Percentiles rank a stretch among this genome's conserved stretches.
Evolutionary conservation across 2,113 vertebrate genomes (phyloP).

Genomic region (Tympanuchus pallidicinctus): DNA sequence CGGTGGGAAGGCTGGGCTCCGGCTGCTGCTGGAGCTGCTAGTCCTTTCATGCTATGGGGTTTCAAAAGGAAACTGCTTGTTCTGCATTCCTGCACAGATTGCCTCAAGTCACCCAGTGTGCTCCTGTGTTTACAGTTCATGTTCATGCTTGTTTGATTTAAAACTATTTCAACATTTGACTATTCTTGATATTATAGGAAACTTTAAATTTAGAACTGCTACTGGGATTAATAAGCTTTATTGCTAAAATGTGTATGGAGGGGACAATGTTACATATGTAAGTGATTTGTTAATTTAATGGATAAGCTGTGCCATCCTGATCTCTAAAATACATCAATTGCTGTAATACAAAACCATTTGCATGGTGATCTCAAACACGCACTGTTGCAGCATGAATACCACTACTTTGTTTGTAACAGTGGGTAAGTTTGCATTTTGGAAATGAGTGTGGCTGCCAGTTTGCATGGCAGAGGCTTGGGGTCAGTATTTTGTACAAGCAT

Average conservation of each 20-base stretch:
- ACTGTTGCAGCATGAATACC: not conserved
- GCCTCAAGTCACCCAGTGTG: not conserved
- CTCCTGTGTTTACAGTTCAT: not conserved
- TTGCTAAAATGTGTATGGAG: not conserved
- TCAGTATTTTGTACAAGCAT: not conserved
- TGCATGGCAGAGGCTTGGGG: not conserved
- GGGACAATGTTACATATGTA: not conserved
- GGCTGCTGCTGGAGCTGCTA: not conserved
- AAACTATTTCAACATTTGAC: not conserved
- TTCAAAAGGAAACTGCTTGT: conserved; percentile 14
- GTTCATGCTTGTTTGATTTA: conserved; percentile 14
- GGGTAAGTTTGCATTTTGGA: not conserved
- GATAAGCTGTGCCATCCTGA: not conserved
- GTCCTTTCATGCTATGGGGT: not conserved
- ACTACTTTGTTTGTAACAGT: not conserved
- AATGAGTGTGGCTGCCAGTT: not conserved
- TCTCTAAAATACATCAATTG: not conserved
- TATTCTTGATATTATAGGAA: not conserved
- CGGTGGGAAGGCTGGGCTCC: not conserved
- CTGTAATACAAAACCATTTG: not conserved
- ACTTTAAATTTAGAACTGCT: not conserved
- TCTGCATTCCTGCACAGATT: conserved; percentile 32
- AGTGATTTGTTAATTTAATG: not conserved
- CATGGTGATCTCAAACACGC: not conserved
- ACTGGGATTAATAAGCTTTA: not conserved